Evolutionary conservation across 2,888 invertebrate species (phyloP).

Genomic region (Camponotus fellah): DNA sequence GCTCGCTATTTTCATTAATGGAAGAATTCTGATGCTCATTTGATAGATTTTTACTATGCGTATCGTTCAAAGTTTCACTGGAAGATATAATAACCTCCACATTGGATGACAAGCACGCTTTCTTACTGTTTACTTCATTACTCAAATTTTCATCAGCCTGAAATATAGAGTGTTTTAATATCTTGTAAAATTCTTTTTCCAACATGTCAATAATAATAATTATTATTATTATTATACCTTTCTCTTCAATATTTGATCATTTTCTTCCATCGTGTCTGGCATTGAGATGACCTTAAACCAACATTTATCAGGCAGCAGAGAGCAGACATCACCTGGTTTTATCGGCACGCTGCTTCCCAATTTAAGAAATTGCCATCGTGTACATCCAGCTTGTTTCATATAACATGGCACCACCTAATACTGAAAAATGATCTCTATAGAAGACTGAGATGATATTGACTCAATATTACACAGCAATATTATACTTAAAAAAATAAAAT

Average conservation of each 20-base stretch:
- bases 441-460: constrained; percentile 14
- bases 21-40: background rate
- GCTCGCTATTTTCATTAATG: constrained; percentile 11
- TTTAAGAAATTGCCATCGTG: constrained; percentile 72
- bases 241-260: constrained; percentile 66
- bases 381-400: constrained; percentile 68
- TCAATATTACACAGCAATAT: background rate
- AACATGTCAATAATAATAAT: background rate
- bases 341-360: constrained; percentile 70
- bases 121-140: constrained; percentile 10
- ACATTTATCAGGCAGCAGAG: constrained; percentile 75
- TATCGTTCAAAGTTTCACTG: background rate
- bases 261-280: constrained; percentile 58
- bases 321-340: constrained; percentile 75
- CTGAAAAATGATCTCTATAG: constrained; percentile 68
- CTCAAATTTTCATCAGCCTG: constrained; percentile 50
- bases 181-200: background rate
- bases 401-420: constrained; percentile 75
- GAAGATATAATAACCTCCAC: background rate
- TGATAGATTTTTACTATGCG: background rate
- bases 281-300: constrained; percentile 76
- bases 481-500: background rate
- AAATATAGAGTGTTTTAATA: constrained; percentile 8
- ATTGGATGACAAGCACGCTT: constrained; percentile 19
- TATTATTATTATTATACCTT: constrained; percentile 72